Conservation (phyloP, 2,113 vertebrate genomes). For the Pavo muticus region DNA sequence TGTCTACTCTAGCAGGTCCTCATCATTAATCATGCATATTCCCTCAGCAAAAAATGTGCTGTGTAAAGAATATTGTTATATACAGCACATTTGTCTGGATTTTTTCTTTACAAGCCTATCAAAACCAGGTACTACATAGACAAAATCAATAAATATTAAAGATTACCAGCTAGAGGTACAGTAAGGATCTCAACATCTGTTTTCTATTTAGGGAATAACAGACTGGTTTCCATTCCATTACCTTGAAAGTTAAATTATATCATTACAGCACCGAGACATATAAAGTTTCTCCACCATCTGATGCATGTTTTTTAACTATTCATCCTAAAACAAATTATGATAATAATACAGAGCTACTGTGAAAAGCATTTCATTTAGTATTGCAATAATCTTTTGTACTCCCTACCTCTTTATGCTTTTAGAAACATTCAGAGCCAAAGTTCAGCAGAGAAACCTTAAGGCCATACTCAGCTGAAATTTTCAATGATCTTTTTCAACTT, state of each 20-base stretch:
- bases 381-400: not conserved
- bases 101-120: constrained; percentile 61
- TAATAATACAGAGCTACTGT: not conserved
- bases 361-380: not conserved
- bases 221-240: constrained; percentile 16
- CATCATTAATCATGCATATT: constrained; percentile 58
- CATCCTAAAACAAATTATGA: not conserved
- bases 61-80: constrained; percentile 40
- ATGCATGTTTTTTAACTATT: not conserved
- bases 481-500: not conserved
- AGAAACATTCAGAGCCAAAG: constrained; percentile 3
- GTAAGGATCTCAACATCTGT: constrained; percentile 17
- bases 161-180: constrained; percentile 41
- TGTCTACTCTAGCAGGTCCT: constrained; percentile 44
- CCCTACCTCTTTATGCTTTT: not conserved
- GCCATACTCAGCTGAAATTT: not conserved
- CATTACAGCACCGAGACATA: constrained; percentile 33
- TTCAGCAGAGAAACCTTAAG: not conserved
- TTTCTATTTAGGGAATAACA: constrained; percentile 43
- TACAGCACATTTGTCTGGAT: constrained; percentile 38
- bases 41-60: constrained; percentile 60
- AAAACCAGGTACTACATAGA: constrained; percentile 41
- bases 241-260: constrained; percentile 26
- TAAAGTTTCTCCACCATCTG: not conserved
- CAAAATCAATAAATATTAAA: constrained; percentile 66